These are phyloP conservation scores for Aurelia aurita complex sp. Pacific DNA, from an alignment of 30 jellyfish, hydroid and myxozoan genomes.

Conservation along the genomic window DNA sequence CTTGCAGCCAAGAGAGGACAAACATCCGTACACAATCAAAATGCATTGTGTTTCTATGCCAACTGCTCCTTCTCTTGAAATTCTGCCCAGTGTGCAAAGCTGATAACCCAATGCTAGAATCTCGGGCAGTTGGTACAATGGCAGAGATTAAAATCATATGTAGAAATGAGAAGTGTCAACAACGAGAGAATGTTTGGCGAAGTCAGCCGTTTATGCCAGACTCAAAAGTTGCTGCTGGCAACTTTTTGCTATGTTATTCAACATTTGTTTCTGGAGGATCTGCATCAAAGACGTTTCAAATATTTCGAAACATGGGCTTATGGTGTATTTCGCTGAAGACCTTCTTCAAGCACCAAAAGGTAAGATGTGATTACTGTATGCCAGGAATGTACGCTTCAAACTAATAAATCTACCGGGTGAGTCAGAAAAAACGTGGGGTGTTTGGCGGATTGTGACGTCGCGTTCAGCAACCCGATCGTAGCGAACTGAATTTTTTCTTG, in stretches of 20 bases:
- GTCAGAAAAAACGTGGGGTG: no score
- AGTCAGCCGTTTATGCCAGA: conserved; percentile 49
- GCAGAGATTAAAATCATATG: conserved; percentile 12
- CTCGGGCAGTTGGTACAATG: conserved; percentile 38
- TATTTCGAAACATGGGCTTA: conserved; percentile 32
- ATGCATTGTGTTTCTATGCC: conserved; percentile 9
- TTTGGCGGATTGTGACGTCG: no score
- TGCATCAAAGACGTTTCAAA: conserved; percentile 21
- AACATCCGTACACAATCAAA: conserved; percentile 7
- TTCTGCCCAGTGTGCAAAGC: conserved; percentile 32
- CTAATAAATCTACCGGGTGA: no score
- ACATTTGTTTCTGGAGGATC: conserved; percentile 27
- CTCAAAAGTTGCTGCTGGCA: conserved; percentile 46
- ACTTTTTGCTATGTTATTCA: conserved; percentile 24
- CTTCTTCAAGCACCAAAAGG: conserved; percentile 55
- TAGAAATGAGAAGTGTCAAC: conserved; percentile 11
- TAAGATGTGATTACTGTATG: background rate
- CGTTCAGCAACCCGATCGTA: no score
- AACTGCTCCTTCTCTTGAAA: conserved; percentile 7
- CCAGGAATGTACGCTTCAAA: no score
- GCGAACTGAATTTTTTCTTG: no score
- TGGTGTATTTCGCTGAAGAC: conserved; percentile 39
- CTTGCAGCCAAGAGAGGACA: background rate
- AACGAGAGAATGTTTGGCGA: conserved; percentile 26
- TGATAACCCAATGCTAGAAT: conserved; percentile 12